Evolutionary conservation across 2,797 vertebrate species (phyloP).

Genomic region (Psittacula echo): DNA sequence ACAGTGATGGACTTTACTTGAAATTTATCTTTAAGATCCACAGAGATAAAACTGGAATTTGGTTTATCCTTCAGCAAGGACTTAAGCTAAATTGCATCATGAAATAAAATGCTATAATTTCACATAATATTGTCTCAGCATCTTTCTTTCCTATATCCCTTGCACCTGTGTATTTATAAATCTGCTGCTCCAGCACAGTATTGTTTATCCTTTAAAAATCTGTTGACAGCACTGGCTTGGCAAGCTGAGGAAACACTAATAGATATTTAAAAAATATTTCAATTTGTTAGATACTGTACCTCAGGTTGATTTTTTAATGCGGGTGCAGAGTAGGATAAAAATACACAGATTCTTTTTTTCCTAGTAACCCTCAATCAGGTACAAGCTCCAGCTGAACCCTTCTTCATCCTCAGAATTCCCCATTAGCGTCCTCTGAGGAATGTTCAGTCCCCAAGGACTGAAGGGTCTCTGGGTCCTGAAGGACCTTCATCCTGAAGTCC

Average conservation of each 20-base stretch:
- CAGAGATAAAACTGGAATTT: not conserved
- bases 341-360: not conserved
- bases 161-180: slow-evolving; percentile 49
- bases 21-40: not conserved
- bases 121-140: not conserved
- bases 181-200: slow-evolving; percentile 3
- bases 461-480: not conserved
- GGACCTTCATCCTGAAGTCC: not conserved
- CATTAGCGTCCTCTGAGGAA: not conserved
- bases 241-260: not conserved
- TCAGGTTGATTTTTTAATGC: not conserved
- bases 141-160: not conserved
- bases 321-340: not conserved
- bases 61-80: not conserved
- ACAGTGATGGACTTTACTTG: not conserved
- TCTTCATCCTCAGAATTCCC: not conserved
- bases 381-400: not conserved
- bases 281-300: not conserved
- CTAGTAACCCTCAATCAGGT: not conserved
- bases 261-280: not conserved
- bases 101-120: not conserved
- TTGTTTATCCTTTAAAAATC: slow-evolving; percentile 34
- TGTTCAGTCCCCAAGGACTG: not conserved
- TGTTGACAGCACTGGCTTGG: not conserved
- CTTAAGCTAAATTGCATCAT: not conserved